Base-by-base conservation (phyloP, 2,797 vertebrate genomes). In the Halcyon badia region DNA sequence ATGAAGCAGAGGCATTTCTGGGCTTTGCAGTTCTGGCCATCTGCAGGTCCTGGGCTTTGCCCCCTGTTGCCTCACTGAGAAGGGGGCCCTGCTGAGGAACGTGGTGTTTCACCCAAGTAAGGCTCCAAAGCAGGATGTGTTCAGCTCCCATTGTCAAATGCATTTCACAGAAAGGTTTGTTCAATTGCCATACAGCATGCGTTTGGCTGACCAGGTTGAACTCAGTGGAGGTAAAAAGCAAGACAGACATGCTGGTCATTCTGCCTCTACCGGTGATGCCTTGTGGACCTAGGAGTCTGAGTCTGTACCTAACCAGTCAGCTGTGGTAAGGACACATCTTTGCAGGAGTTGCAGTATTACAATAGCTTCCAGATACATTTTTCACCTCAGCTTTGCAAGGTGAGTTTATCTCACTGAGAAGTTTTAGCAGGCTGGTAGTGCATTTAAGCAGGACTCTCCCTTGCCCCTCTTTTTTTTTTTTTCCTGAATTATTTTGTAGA, bases 181-280 rank as follows among this genome's bases (percentile, higher is more conserved):
- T 72, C 64, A 77, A 0, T 10, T 82, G 39, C n/a, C 69, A 15
- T 56, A 54, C 9, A 73, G 11, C 5, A 1, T 57, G 39, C 2
- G 1, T 73, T 72, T 83, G 56, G 16, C 75, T 52, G 57, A 20
- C 25, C 25, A 44, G 70, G 10, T 35, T 82, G 35, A 84, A 30
- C 26, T 70, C 68, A 2, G 5, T 25, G 15, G 24, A 62, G 4
- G 11, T 48, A 62, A 79, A 92, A 94, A 82, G 7, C 25, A 49
- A 91, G 58, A 58, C 30, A 93, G 70, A 96, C 92, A 90, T 72
- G 39, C 28, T 28, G 65, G 42, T 37, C 61, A 82, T 76, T 87
- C 58, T 90, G 58, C 24, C 37, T 83, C 70, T 85, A 33, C 28
- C 28, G 68, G 60, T 0, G 5, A 25, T 64, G 25, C 12, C 26